Conservation (phyloP, 30 jellyfish, hydroid and myxozoan species). For the Phacellophora camtschatica region DNA sequence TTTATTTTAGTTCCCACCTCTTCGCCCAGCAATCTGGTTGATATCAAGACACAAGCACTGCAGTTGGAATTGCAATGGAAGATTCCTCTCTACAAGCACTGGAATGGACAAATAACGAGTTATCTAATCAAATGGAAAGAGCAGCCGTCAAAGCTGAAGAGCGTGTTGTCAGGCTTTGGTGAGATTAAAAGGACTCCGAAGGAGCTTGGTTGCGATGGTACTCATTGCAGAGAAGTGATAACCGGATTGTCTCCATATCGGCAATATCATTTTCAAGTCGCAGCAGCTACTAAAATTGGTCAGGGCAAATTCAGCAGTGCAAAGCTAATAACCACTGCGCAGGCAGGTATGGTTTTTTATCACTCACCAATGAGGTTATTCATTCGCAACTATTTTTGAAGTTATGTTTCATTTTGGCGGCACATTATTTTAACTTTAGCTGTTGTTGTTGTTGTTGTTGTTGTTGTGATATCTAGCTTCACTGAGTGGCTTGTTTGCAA, state of each 20-base stretch:
- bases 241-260: slow-evolving; percentile 31
- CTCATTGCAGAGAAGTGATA: background rate
- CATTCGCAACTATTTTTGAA: too few species aligned
- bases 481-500: too few species aligned
- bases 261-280: slow-evolving; percentile 28
- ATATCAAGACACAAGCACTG: background rate
- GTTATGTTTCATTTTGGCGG: too few species aligned
- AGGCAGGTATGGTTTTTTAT: slow-evolving; percentile 44
- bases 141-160: background rate
- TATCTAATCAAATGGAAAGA: slow-evolving; percentile 14
- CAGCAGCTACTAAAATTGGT: slow-evolving; percentile 55
- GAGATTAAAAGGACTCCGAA: background rate
- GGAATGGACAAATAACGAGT: slow-evolving; percentile 27
- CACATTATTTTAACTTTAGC: too few species aligned
- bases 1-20: slow-evolving; percentile 39
- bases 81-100: slow-evolving; percentile 18
- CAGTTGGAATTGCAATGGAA: slow-evolving; percentile 18
- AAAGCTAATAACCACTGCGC: slow-evolving; percentile 8
- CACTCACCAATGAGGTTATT: too few species aligned
- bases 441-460: too few species aligned
- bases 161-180: background rate
- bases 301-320: slow-evolving; percentile 37
- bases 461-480: too few species aligned
- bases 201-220: background rate
- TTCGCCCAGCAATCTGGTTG: slow-evolving; percentile 29